Evolutionary conservation across 2,888 invertebrate species (phyloP).

Genomic region (Melanostoma mellinum): DNA sequence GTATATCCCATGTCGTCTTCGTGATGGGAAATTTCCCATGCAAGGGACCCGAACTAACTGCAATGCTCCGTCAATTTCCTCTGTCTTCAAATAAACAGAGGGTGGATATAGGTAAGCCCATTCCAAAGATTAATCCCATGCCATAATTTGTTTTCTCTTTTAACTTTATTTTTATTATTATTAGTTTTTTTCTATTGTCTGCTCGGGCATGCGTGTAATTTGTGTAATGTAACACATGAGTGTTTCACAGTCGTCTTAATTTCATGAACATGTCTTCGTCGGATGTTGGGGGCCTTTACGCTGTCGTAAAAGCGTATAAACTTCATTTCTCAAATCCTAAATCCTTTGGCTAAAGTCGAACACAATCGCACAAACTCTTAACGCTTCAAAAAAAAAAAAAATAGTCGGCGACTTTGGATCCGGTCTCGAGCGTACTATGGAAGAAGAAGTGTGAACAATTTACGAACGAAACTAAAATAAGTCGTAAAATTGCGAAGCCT

Average conservation of each 20-base stretch:
- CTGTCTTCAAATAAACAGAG: not conserved
- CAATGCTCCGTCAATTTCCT: constrained; percentile 51
- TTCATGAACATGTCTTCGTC: constrained; percentile 12
- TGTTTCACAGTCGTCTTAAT: constrained; percentile 52
- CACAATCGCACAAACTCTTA: constrained; percentile 21
- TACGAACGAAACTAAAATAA: constrained; percentile 60
- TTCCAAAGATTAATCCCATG: constrained; percentile 43
- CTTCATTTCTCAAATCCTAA: constrained; percentile 44
- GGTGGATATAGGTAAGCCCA: constrained; percentile 28
- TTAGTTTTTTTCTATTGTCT: constrained; percentile 44
- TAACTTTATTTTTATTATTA: not conserved
- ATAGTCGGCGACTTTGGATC: not conserved
- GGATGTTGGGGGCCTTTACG: not conserved
- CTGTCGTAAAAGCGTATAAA: constrained; percentile 41
- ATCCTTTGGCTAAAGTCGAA: constrained; percentile 33
- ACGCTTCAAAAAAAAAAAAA: not conserved
- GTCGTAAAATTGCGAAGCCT: constrained; percentile 67
- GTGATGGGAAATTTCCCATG: constrained; percentile 60
- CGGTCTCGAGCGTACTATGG: not conserved
- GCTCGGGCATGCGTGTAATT: constrained; percentile 71
- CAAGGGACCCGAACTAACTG: constrained; percentile 40
- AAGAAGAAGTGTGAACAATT: constrained; percentile 50
- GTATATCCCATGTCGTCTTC: constrained; percentile 20
- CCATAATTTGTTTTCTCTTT: constrained; percentile 26
- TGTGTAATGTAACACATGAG: constrained; percentile 62